Base-by-base conservation (phyloP, 53 echinoderm and acorn worm genomes). In the Paracentrotus lividus region DNA sequence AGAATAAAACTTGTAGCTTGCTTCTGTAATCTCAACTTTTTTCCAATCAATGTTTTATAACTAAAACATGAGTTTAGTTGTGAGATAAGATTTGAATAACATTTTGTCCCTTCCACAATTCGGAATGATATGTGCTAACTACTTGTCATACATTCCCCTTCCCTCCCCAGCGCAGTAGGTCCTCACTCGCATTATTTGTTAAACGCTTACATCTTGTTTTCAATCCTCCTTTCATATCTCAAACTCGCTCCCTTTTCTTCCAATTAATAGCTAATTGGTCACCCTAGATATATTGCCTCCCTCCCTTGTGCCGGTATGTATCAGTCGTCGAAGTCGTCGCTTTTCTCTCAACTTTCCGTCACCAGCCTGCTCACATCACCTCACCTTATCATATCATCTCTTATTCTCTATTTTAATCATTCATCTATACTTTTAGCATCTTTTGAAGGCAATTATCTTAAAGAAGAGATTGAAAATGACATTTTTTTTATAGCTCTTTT, bases 221-320 rank as follows among this genome's bases (percentile, higher is more conserved):
- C 45, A 13, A 34, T 24, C 89, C 89, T 26, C 65, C 58, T 33
- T 58, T 43, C 40, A 38, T 18, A 18, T 21, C 9, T 33, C 29
- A 33, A 36, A 54, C 88, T 40, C 38, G 65, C 64, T 89, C 61
- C 55, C 64, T 45, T 61, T 89, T 89, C 89, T 89, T 89, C 65
- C 12, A 2, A 72, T 75, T 90, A 90, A 90, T 90, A 90, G 91
- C 91, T 90, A 90, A 75, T n/a, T 90, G 67, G 91, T 90, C 91
- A 69, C 36, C 36, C 90, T 90, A 90, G 90, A 64, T 60, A 90
- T 89, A 90, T 23, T 90, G 76, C 58, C 58, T 92, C 92, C 92
- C 76, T 42, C 91, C 75, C 92, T 58, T 23, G 33, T 92, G 52
- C 58, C 53, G 92, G 92, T 92, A 92, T 92, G 92, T 92, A 92